Percentiles rank a stretch among this genome's conserved stretches.
phyloP scores from a whole-genome alignment of 2,888 invertebrate species.

The Malachius bipustulatus region DNA sequence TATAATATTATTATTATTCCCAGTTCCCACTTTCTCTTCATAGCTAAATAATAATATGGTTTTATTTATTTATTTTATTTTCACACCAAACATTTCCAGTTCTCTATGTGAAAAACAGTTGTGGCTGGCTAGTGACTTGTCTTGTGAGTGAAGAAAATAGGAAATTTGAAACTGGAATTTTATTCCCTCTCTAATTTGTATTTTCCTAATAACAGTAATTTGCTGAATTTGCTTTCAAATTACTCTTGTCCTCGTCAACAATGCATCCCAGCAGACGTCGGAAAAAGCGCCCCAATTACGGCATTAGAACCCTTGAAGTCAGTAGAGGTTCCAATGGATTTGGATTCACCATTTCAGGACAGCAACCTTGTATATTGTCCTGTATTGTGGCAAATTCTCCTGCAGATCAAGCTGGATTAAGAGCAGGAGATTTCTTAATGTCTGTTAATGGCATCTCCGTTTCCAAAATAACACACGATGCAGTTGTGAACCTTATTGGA shows the following conservation, averaged over 20 bases:
- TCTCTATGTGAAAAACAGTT: no score
- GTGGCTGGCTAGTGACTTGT: no score
- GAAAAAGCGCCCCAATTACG: conserved; percentile 60
- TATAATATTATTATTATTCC: no score
- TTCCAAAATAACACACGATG: conserved; percentile 84
- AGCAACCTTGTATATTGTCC: conserved; percentile 89
- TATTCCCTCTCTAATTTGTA: no score
- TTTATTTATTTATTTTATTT: no score
- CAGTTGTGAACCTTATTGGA: conserved; percentile 84
- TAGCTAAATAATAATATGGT: no score
- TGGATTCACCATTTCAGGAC: conserved; percentile 96
- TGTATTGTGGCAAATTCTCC: conserved; percentile 85
- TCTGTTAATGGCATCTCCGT: conserved; percentile 88
- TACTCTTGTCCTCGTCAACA: conserved; percentile 19
- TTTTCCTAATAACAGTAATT: no score
- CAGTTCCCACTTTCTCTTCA: no score
- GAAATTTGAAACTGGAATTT: no score
- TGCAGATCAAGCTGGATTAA: conserved; percentile 79
- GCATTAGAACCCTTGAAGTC: conserved; percentile 74
- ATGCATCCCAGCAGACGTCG: conserved; percentile 53
- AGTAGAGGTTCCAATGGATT: conserved; percentile 80
- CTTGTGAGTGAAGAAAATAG: no score
- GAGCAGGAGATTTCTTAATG: conserved; percentile 85
- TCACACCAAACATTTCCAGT: no score
- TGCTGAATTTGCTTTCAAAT: conserved; percentile 12